Conservation (phyloP, 1,140 invertebrate species). For the Drosophila kikkawai region DNA sequence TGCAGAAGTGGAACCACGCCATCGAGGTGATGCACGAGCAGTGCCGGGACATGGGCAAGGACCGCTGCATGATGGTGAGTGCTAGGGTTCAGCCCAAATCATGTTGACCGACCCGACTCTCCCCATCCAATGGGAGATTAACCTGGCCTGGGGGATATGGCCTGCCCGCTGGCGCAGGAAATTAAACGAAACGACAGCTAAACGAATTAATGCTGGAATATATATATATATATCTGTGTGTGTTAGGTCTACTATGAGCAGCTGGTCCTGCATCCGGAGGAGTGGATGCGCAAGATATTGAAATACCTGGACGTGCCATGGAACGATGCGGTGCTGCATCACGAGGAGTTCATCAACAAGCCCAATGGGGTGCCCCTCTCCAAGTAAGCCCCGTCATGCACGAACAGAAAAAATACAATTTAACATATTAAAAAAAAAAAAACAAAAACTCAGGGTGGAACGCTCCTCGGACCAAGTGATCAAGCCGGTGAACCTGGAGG, state of each 20-base stretch:
- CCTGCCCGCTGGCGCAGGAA: constrained; percentile 22
- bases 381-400: constrained; percentile 90
- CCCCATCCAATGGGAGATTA: constrained; percentile 25
- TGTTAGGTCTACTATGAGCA: constrained; percentile 96
- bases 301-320: constrained; percentile 97
- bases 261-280: constrained; percentile 96
- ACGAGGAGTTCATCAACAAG: constrained; percentile 98
- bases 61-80: constrained; percentile 92
- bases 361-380: constrained; percentile 96
- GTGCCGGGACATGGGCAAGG: constrained; percentile 94
- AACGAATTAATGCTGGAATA: background rate
- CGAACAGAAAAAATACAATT: background rate
- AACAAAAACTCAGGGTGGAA: constrained; percentile 90
- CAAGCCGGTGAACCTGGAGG: constrained; percentile 98
- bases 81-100: background rate
- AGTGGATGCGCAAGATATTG: constrained; percentile 96
- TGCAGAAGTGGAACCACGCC: constrained; percentile 98
- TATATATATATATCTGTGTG: background rate
- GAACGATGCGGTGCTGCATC: constrained; percentile 98
- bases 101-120: constrained; percentile 4
- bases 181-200: constrained; percentile 12
- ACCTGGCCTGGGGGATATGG: constrained; percentile 5
- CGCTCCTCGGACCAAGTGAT: constrained; percentile 99
- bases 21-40: constrained; percentile 97
- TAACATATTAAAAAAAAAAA: background rate